Conservation (phyloP, 1,140 invertebrate species). For the Coenobita brevimanus region DNA sequence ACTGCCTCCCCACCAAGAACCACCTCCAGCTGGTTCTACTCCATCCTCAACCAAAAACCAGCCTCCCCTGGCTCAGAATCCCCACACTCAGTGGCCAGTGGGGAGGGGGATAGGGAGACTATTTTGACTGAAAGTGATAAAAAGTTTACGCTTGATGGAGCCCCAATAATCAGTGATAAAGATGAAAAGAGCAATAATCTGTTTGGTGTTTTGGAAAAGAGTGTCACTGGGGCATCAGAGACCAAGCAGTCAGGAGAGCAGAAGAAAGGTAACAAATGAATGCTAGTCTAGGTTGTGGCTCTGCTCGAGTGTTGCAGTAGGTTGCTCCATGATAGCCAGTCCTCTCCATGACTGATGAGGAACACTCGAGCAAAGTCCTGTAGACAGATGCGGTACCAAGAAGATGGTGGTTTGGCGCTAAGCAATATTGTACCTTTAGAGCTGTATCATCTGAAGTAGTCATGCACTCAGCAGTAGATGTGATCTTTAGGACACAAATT, state of each 20-base stretch:
- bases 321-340: neutral
- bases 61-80: slow-evolving; percentile 38
- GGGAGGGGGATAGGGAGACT: slow-evolving; percentile 34
- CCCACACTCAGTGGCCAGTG: slow-evolving; percentile 26
- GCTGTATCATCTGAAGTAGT: slow-evolving; percentile 31
- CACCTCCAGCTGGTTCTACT: slow-evolving; percentile 63
- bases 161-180: slow-evolving; percentile 46
- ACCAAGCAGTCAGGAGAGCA: slow-evolving; percentile 56
- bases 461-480: slow-evolving; percentile 32
- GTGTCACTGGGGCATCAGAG: slow-evolving; percentile 43
- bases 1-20: slow-evolving; percentile 50
- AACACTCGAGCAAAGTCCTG: slow-evolving; percentile 55
- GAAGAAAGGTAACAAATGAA: slow-evolving; percentile 59
- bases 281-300: slow-evolving; percentile 25
- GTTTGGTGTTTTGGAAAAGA: slow-evolving; percentile 39
- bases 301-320: slow-evolving; percentile 54
- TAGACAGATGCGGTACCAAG: slow-evolving; percentile 33
- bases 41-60: slow-evolving; percentile 60
- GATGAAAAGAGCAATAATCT: slow-evolving; percentile 40
- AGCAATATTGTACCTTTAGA: slow-evolving; percentile 66
- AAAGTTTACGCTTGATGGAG: slow-evolving; percentile 38
- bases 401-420: slow-evolving; percentile 10
- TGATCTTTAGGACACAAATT: slow-evolving; percentile 4
- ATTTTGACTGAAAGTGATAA: slow-evolving; percentile 32
- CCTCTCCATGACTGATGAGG: neutral